Evolutionary conservation across 2,113 vertebrate species (phyloP).

Genomic region (Oenanthe oenanthe): DNA sequence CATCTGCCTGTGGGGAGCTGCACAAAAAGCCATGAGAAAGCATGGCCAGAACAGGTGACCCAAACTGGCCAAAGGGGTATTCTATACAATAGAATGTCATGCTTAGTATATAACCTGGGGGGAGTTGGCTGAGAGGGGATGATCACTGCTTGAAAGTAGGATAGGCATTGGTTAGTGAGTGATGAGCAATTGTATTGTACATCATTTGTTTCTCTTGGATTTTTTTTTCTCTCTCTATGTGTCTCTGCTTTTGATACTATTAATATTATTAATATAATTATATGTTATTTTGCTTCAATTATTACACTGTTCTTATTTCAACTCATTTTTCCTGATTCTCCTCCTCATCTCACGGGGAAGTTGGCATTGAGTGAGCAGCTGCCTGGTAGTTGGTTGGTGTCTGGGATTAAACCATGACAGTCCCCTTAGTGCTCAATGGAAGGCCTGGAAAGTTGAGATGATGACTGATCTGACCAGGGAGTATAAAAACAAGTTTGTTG

Average conservation of each 20-base stretch:
- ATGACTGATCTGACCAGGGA: not conserved
- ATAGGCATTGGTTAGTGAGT: not conserved
- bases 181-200: not conserved
- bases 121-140: not conserved
- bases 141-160: not conserved
- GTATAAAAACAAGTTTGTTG: not conserved
- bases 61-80: not conserved
- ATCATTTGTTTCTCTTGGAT: not conserved
- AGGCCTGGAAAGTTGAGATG: not conserved
- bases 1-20: not conserved
- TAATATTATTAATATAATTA: not conserved
- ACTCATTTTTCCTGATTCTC: not conserved
- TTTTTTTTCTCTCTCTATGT: not conserved
- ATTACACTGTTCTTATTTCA: not conserved
- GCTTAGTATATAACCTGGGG: no score
- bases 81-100: not conserved
- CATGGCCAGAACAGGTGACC: not conserved
- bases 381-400: not conserved
- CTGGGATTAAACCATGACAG: not conserved
- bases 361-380: not conserved
- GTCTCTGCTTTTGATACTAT: not conserved
- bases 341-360: not conserved
- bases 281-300: not conserved
- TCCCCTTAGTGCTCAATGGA: fast-evolving
- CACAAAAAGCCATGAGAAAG: not conserved